phyloP scores from a whole-genome alignment of 1,140 invertebrate species.

The Calephelis nemesis region DNA sequence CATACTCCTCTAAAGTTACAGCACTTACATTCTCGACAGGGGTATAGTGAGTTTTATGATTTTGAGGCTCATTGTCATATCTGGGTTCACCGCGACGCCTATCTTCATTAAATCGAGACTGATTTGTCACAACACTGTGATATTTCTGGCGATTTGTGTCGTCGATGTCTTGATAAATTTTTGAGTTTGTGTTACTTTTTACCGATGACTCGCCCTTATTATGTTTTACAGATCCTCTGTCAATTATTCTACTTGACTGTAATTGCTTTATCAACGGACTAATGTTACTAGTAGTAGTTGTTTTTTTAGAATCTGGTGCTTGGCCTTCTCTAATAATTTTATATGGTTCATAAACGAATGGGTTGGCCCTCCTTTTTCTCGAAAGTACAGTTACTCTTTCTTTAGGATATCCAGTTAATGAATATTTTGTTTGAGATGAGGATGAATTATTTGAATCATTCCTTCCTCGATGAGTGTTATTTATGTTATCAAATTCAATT shows the following conservation, averaged over 20 bases:
- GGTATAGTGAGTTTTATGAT: conserved; percentile 64
- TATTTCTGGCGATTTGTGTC: conserved; percentile 53
- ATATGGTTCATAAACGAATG: conserved; percentile 72
- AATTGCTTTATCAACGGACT: conserved; percentile 72
- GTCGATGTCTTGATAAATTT: conserved; percentile 65
- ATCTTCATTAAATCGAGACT: conserved; percentile 40
- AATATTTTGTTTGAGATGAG: background rate
- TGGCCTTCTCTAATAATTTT: conserved; percentile 71
- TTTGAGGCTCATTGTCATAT: conserved; percentile 58
- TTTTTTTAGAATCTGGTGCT: conserved; percentile 63
- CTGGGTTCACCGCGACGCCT: conserved; percentile 60
- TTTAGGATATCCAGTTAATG: background rate
- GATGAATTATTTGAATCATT: background rate
- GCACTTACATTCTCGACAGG: conserved; percentile 61
- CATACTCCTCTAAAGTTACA: conserved; percentile 57
- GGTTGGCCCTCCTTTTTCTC: conserved; percentile 58
- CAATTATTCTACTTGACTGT: conserved; percentile 59
- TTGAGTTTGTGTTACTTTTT: conserved; percentile 44
- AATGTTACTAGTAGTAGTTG: conserved; percentile 58
- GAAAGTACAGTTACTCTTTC: background rate
- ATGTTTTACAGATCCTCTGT: conserved; percentile 50
- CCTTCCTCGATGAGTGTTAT: background rate
- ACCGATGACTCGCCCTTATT: conserved; percentile 47
- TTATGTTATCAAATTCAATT: background rate
- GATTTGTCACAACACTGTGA: conserved; percentile 30